These are phyloP conservation scores for Eidolon dupreanum DNA, from an alignment of 2,797 vertebrate species.

Conservation along the genomic window DNA sequence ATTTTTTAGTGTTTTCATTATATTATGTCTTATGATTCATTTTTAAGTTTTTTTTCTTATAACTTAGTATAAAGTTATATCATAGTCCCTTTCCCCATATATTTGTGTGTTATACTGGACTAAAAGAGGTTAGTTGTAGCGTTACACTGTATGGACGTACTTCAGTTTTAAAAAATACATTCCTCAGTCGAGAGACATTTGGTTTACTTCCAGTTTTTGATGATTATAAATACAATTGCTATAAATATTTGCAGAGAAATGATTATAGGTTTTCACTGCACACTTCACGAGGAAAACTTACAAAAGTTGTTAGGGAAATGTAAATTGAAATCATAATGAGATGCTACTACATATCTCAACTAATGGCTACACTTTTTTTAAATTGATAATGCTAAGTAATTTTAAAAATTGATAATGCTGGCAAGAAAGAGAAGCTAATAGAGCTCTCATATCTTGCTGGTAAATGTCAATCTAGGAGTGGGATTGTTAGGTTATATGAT, in stretches of 20 bases:
- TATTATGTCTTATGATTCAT: background rate
- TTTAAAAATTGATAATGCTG: background rate
- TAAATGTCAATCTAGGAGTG: background rate
- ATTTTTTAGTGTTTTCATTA: conserved; percentile 27
- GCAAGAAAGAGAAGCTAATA: background rate
- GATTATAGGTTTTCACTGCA: background rate
- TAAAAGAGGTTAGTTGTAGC: background rate
- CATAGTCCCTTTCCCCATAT: background rate
- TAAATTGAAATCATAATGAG: background rate
- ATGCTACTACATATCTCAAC: background rate
- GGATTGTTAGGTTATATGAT: background rate
- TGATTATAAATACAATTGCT: background rate
- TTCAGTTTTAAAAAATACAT: background rate
- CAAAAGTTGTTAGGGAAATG: background rate
- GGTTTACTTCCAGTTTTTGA: background rate
- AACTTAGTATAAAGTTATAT: background rate
- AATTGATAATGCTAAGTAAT: background rate
- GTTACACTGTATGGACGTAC: background rate
- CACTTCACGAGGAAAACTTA: background rate
- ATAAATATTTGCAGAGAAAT: background rate
- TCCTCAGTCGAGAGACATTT: background rate
- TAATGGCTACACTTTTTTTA: background rate
- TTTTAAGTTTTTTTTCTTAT: background rate
- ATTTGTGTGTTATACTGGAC: background rate
- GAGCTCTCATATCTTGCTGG: background rate